These are phyloP conservation scores for Uloborus plumipes DNA, from an alignment of 2,888 invertebrate genomes.

Conservation along the genomic window DNA sequence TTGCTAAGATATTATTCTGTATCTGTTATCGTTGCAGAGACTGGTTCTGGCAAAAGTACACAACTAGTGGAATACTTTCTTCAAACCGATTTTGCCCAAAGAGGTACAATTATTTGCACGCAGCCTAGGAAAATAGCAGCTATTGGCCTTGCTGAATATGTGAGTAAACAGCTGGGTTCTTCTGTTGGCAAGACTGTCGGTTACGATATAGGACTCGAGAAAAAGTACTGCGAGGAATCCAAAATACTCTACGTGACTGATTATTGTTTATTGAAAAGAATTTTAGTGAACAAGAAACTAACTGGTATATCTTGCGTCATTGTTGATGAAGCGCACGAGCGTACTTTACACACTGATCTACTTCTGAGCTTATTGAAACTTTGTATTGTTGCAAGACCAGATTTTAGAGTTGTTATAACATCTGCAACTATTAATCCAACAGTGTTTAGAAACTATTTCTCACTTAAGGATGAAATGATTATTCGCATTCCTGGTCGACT, in stretches of 20 bases:
- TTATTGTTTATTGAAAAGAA: conserved; percentile 70
- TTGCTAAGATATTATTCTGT: conserved; percentile 68
- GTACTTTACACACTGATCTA: conserved; percentile 71
- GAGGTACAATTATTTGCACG: conserved; percentile 70
- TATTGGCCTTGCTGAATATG: conserved; percentile 69
- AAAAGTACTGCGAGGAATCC: conserved; percentile 66
- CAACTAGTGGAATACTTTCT: conserved; percentile 71
- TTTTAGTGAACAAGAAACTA: conserved; percentile 68
- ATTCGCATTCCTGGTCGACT: conserved; percentile 70
- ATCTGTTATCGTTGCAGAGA: conserved; percentile 70
- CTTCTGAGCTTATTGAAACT: conserved; percentile 71
- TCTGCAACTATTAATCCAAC: conserved; percentile 72
- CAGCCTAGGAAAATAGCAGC: conserved; percentile 72
- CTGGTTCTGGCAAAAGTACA: conserved; percentile 72
- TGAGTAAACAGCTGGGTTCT: conserved; percentile 69
- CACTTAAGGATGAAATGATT: conserved; percentile 66
- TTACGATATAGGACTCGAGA: conserved; percentile 69
- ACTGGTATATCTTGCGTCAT: conserved; percentile 68
- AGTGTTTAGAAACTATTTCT: conserved; percentile 70
- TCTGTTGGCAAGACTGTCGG: conserved; percentile 68
- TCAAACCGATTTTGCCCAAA: conserved; percentile 67
- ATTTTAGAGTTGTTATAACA: conserved; percentile 70
- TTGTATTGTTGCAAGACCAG: conserved; percentile 68
- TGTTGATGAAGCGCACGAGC: conserved; percentile 72
- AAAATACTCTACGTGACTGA: conserved; percentile 71